Conservation (phyloP, 2,113 vertebrate genomes). For the Corydoras maculifer region DNA sequence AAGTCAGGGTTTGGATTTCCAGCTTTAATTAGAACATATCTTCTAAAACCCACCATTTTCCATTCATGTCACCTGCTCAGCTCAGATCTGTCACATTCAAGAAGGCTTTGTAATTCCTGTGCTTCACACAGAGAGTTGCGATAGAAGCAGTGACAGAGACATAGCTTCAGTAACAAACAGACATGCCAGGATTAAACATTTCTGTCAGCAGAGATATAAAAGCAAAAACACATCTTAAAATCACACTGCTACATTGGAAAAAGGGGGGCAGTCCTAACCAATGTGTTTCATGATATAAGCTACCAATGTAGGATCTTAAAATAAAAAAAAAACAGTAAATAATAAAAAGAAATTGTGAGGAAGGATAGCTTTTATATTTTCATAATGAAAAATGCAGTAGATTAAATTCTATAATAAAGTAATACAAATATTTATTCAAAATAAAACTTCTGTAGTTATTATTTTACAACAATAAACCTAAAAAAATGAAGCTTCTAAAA, state of each 20-base stretch:
- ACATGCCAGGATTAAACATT: constrained; percentile 17
- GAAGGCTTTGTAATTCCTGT: background rate
- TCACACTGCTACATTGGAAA: background rate
- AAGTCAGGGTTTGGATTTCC: constrained; percentile 16
- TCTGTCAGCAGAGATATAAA: constrained; percentile 12
- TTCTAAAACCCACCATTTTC: constrained; percentile 14
- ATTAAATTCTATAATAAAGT: too few species aligned
- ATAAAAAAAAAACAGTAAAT: too few species aligned
- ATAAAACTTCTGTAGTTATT: too few species aligned
- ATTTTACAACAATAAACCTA: too few species aligned
- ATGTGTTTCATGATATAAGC: too few species aligned
- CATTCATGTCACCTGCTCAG: constrained; percentile 13
- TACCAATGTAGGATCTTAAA: too few species aligned
- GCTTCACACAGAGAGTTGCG: background rate
- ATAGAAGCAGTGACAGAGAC: background rate
- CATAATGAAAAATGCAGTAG: background rate
- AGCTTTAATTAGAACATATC: constrained; percentile 26
- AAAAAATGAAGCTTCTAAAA: background rate
- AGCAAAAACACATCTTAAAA: constrained; percentile 1
- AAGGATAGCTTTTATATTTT: background rate
- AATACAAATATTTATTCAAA: too few species aligned
- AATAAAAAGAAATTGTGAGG: too few species aligned
- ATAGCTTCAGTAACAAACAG: constrained; percentile 8
- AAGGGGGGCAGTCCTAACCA: background rate
- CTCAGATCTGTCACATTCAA: constrained; percentile 22